Evolutionary conservation across 2,113 vertebrate genomes (phyloP).

Genomic region (Coptodon rendalli): DNA sequence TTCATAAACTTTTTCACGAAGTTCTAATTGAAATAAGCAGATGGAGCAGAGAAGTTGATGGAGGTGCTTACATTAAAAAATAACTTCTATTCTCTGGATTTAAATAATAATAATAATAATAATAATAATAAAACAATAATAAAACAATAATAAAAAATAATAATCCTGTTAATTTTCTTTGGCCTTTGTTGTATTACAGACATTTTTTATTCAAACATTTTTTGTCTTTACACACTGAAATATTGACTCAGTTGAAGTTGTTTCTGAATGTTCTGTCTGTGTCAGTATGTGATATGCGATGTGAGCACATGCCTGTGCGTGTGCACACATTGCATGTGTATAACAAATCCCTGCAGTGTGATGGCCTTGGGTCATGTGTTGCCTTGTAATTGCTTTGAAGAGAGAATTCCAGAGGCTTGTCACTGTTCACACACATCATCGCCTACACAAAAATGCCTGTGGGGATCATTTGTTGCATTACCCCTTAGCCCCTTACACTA

Average conservation of each 20-base stretch:
- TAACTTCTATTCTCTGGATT: neutral
- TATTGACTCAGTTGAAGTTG: neutral
- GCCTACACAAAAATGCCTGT: neutral
- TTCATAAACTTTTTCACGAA: neutral
- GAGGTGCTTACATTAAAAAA: neutral
- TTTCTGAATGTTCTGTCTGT: neutral
- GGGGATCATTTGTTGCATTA: neutral
- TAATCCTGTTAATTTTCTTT: neutral
- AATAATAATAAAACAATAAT: neutral
- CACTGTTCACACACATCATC: constrained; percentile 48
- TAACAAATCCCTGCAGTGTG: constrained; percentile 36
- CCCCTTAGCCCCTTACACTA: neutral
- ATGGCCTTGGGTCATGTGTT: constrained; percentile 52
- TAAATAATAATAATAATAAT: neutral
- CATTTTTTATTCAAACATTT: neutral
- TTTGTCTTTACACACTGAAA: neutral
- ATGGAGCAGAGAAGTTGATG: neutral
- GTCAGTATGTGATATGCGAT: neutral
- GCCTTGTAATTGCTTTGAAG: constrained; percentile 25
- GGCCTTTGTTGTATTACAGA: neutral
- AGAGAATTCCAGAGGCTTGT: constrained; percentile 50
- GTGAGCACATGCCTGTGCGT: neutral
- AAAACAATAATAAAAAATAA: neutral
- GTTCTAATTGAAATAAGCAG: neutral
- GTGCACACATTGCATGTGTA: neutral